Evolutionary conservation across 2,797 vertebrate genomes (phyloP).

Genomic region (Loriculus beryllinus): DNA sequence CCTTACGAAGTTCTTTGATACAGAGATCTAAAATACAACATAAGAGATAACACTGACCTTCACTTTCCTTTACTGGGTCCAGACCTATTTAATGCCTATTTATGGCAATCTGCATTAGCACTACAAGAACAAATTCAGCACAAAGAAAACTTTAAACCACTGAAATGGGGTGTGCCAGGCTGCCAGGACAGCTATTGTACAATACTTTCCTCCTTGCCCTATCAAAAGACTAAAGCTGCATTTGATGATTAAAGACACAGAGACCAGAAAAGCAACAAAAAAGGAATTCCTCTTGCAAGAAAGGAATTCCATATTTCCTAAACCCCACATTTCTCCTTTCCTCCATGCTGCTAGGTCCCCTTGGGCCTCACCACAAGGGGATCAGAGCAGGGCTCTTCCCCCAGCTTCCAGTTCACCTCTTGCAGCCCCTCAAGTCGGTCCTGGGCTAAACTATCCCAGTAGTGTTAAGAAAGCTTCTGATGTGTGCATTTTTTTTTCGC

Average conservation of each 20-base stretch:
- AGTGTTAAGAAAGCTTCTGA: neutral
- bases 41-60: conserved; percentile 10
- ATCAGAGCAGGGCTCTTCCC: neutral
- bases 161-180: conserved; percentile 5
- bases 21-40: conserved; percentile 2
- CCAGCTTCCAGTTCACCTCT: neutral
- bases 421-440: neutral
- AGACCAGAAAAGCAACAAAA: conserved; percentile 14
- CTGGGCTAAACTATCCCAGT: neutral
- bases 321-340: neutral
- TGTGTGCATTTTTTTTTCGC: neutral
- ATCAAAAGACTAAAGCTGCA: conserved; percentile 34
- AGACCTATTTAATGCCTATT: conserved; percentile 28
- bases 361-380: neutral
- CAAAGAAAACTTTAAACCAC: conserved; percentile 49
- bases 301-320: neutral
- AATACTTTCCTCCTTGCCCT: neutral
- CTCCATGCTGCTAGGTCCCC: neutral
- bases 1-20: conserved; percentile 24
- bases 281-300: neutral
- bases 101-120: conserved; percentile 51
- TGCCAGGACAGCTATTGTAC: conserved; percentile 37
- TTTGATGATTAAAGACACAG: conserved; percentile 32
- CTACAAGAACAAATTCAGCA: conserved; percentile 32
- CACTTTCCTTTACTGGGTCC: neutral